A percentile compares a stretch with the other conserved stretches of the same genome.
Evolutionary conservation across 92 coral and sea anemone species (phyloP).

Genomic region (Pocillopora grandis): DNA sequence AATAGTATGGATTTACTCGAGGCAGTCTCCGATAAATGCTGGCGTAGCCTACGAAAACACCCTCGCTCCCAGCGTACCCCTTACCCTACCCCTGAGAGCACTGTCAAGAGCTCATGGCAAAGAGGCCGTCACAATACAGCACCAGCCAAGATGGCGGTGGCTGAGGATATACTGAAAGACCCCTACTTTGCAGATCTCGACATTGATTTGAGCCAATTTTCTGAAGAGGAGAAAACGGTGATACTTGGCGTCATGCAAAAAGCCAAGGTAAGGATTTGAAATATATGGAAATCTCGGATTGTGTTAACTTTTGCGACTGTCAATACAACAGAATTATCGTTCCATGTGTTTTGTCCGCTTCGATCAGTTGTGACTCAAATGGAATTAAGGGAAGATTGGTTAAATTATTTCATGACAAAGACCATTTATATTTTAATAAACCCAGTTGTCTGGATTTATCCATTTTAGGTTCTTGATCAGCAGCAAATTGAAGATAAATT

Average conservation of each 20-base stretch:
- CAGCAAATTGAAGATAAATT: conserved; percentile 58
- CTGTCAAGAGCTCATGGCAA: neutral
- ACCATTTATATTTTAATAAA: neutral
- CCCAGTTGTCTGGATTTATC: neutral
- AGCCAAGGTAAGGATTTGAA: conserved; percentile 71
- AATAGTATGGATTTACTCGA: too few species aligned
- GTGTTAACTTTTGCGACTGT: neutral
- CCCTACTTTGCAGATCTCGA: conserved; percentile 88
- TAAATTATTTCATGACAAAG: neutral
- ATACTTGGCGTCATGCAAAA: conserved; percentile 90
- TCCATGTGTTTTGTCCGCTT: neutral
- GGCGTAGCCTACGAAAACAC: too few species aligned
- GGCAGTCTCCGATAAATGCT: too few species aligned
- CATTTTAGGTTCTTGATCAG: conserved; percentile 59
- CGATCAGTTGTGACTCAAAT: neutral
- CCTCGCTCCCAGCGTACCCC: neutral
- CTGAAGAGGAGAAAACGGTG: conserved; percentile 85
- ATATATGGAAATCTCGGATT: neutral
- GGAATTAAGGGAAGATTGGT: neutral
- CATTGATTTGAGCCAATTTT: conserved; percentile 83
- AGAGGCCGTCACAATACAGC: conserved; percentile 35
- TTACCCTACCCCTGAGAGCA: neutral
- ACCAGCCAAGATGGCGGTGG: conserved; percentile 85
- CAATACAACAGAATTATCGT: neutral
- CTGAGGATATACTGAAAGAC: conserved; percentile 68